Evolutionary conservation across 2,113 vertebrate species (phyloP).

Genomic region (Pongo pygmaeus): DNA sequence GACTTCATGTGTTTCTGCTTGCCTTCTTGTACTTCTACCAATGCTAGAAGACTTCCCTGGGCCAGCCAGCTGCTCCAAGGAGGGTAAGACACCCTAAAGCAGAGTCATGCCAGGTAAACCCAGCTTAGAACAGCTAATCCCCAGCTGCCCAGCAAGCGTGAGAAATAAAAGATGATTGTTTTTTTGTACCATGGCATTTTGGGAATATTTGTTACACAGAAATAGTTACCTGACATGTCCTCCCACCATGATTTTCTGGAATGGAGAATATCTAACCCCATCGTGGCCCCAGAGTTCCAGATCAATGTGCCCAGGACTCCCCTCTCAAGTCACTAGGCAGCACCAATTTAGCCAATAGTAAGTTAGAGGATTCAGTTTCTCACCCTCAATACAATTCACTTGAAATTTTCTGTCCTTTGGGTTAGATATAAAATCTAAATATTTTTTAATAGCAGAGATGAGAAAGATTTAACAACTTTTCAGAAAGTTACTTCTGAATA

Average conservation of each 20-base stretch:
- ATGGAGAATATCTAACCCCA: neutral
- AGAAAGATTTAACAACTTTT: conserved; percentile 46
- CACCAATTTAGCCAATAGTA: neutral
- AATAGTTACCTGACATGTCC: neutral
- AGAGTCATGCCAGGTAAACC: neutral
- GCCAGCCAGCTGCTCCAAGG: neutral
- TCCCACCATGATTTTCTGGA: neutral
- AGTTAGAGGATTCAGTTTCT: neutral
- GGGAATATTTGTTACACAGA: neutral
- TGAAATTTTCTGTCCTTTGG: conserved; percentile 20
- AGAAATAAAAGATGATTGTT: neutral
- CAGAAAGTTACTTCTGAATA: neutral
- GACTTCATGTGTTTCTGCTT: neutral
- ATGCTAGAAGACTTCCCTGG: neutral
- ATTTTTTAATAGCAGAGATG: neutral
- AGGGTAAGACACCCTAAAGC: neutral
- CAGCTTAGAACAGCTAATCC: neutral
- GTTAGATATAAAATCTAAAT: conserved; percentile 37
- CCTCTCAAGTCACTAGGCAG: neutral
- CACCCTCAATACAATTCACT: neutral
- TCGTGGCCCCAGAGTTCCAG: neutral
- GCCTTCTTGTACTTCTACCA: neutral
- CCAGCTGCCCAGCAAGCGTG: neutral
- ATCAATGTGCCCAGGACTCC: neutral
- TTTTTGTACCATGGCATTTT: neutral